Conservation (phyloP, 2,888 invertebrate species). For the Nymphalis polychloros region DNA sequence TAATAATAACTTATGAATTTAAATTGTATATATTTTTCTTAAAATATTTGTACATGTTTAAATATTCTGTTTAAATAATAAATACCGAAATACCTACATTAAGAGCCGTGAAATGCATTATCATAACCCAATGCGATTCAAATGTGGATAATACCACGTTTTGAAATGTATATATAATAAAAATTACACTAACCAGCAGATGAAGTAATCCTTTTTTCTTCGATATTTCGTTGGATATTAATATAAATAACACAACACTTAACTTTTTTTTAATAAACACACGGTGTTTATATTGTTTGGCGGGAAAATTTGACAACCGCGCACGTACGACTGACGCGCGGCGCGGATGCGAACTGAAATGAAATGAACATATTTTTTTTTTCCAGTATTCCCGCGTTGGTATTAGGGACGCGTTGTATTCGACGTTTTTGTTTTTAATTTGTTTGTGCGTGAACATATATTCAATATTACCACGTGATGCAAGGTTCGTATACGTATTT, state of each 20-base stretch:
- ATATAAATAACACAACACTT: constrained; percentile 27
- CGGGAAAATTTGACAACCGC: constrained; percentile 45
- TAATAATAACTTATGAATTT: not conserved
- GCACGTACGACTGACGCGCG: constrained; percentile 52
- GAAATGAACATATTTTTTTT: constrained; percentile 44
- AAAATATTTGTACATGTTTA: not conserved
- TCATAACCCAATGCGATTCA: not conserved
- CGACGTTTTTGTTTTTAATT: constrained; percentile 58
- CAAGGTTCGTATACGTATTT: constrained; percentile 50
- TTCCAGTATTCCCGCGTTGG: constrained; percentile 51
- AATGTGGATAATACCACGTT: not conserved
- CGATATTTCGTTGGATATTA: not conserved
- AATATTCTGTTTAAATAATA: too few species aligned
- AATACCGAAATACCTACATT: too few species aligned
- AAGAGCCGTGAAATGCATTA: not conserved
- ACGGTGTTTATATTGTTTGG: constrained; percentile 39
- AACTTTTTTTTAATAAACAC: constrained; percentile 36
- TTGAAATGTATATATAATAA: not conserved
- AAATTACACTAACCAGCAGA: constrained; percentile 23
- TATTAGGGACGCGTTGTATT: constrained; percentile 53
- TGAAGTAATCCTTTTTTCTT: constrained; percentile 19
- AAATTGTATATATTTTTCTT: not conserved
- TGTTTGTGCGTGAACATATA: constrained; percentile 50
- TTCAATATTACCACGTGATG: constrained; percentile 51
- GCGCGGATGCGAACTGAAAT: constrained; percentile 59